Conservation (phyloP, 2,113 vertebrate species). For the Nesoenas mayeri region DNA sequence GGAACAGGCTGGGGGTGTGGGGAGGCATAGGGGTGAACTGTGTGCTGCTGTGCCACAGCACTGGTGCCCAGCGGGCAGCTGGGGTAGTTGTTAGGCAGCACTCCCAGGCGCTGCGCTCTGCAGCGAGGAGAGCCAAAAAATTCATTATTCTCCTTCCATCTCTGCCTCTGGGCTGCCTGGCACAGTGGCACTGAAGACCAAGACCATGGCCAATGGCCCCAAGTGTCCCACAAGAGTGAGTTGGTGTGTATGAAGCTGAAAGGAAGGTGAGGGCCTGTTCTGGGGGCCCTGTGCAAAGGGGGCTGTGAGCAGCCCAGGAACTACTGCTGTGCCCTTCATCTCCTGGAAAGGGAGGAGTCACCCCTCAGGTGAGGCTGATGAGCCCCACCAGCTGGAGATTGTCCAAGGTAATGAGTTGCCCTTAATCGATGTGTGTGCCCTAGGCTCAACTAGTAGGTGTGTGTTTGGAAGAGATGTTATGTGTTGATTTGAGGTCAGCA, state of each 20-base stretch:
- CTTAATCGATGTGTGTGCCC: rapidly evolving
- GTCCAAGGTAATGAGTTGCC: neutral
- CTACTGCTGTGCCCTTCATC: too few relatives aligned
- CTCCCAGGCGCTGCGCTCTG: rapidly evolving
- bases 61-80: rapidly evolving
- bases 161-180: neutral
- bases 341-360: neutral
- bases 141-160: neutral
- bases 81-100: neutral
- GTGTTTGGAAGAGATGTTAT: rapidly evolving
- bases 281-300: rapidly evolving
- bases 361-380: neutral
- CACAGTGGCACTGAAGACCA: rapidly evolving
- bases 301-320: rapidly evolving
- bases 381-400: neutral
- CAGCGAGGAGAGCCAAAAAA: neutral
- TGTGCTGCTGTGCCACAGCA: rapidly evolving
- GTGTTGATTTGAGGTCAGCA: rapidly evolving
- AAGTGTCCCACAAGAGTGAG: rapidly evolving
- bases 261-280: neutral
- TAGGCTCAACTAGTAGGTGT: rapidly evolving
- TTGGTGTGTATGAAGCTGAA: rapidly evolving
- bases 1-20: rapidly evolving
- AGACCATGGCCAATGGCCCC: rapidly evolving
- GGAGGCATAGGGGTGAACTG: neutral